Evolutionary conservation across 2,797 vertebrate species (phyloP).

Genomic region (Poeciliopsis presidionis): DNA sequence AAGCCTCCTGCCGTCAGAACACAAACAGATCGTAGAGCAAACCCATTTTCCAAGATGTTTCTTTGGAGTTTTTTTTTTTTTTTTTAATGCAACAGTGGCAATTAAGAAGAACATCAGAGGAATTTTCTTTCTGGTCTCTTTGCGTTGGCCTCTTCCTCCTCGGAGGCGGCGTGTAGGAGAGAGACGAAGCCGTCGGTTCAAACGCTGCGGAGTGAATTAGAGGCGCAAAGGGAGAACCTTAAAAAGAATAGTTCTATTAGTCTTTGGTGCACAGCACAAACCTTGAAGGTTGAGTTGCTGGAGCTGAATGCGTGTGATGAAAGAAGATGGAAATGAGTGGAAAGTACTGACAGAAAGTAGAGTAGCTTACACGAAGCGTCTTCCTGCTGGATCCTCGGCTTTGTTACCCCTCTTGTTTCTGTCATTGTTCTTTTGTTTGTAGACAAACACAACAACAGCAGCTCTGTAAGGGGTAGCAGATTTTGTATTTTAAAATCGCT

Average conservation of each 20-base stretch:
- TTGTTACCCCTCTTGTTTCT: conserved; percentile 24
- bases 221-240: conserved; percentile 27
- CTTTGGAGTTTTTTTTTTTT: conserved; percentile 35
- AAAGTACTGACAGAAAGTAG: conserved; percentile 25
- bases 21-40: conserved; percentile 26
- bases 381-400: conserved; percentile 16
- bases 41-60: conserved; percentile 42
- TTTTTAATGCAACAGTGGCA: conserved; percentile 50
- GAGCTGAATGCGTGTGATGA: conserved; percentile 38
- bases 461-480: not conserved
- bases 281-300: conserved; percentile 33
- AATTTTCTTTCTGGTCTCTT: conserved; percentile 26
- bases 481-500: not conserved
- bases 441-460: not conserved
- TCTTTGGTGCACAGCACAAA: conserved; percentile 49
- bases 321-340: conserved; percentile 47
- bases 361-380: conserved; percentile 23
- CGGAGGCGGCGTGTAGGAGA: conserved; percentile 32
- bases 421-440: not conserved
- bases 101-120: conserved; percentile 50
- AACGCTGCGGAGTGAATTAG: conserved; percentile 30
- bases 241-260: conserved; percentile 66
- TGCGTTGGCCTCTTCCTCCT: conserved; percentile 33
- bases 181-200: conserved; percentile 57
- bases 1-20: conserved; percentile 34